A percentile compares a stretch with the other conserved stretches of the same genome.
These are phyloP conservation scores for Dipodomys spectabilis DNA, from an alignment of 2,113 vertebrate genomes.

Conservation along the genomic window DNA sequence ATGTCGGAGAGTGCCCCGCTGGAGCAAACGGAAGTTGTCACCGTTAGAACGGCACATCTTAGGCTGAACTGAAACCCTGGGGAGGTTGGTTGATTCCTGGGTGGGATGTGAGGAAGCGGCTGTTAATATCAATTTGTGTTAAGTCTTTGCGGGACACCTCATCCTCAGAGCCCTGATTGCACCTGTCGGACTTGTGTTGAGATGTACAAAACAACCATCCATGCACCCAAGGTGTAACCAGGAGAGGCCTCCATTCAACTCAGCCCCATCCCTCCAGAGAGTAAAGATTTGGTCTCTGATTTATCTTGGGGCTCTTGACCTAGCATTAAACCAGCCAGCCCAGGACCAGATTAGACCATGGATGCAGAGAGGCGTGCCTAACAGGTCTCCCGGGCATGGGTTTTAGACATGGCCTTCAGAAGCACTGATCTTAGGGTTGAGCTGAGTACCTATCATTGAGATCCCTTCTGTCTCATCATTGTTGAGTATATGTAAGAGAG, in stretches of 20 bases:
- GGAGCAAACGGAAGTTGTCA: constrained; percentile 55
- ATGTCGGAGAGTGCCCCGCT: neutral
- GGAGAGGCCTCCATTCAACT: neutral
- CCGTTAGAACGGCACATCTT: constrained; percentile 20
- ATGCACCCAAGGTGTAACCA: neutral
- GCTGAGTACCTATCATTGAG: neutral
- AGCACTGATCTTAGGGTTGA: neutral
- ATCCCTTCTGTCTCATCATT: neutral
- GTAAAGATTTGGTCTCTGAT: neutral
- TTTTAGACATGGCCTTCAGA: neutral
- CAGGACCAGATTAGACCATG: neutral
- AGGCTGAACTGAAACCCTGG: constrained; percentile 25
- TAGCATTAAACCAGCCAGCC: neutral
- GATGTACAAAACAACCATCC: neutral
- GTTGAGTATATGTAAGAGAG: neutral
- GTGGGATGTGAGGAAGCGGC: neutral
- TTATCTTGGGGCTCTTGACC: neutral
- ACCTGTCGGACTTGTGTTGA: neutral
- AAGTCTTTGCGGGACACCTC: neutral
- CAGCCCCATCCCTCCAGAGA: neutral
- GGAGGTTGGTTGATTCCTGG: constrained; percentile 24
- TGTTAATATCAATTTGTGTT: neutral
- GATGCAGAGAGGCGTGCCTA: neutral
- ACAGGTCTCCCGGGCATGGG: neutral
- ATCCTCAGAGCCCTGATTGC: neutral